phyloP scores from a whole-genome alignment of 2,113 vertebrate species.

The Madoqua kirkii region DNA sequence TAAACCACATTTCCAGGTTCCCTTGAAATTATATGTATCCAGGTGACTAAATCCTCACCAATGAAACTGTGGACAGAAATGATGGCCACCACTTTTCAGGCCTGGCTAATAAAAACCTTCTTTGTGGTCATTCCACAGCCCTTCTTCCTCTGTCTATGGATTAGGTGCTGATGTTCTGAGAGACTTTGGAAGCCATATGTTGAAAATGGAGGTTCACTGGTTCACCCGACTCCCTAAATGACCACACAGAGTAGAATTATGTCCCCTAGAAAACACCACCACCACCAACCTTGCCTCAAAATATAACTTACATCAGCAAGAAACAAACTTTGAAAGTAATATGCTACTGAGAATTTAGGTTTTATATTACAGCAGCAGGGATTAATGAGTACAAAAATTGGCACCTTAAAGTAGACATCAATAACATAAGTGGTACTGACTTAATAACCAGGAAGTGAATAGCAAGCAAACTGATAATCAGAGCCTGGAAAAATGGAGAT shows the following conservation, averaged over 20 bases:
- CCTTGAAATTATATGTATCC: not conserved
- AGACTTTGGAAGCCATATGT: not conserved
- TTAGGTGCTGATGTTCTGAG: not conserved
- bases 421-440: not conserved
- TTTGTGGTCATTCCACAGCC: not conserved
- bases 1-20: not conserved
- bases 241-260: not conserved
- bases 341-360: not conserved
- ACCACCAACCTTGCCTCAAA: not conserved
- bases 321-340: not conserved
- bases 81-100: not conserved
- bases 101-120: not conserved
- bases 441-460: not conserved
- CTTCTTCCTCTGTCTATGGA: not conserved
- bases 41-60: not conserved
- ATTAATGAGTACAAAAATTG: not conserved
- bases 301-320: not conserved
- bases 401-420: not conserved
- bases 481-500: not conserved
- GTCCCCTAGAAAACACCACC: not conserved
- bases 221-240: not conserved
- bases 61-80: not conserved
- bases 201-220: not conserved
- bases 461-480: not conserved
- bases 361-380: not conserved